These are phyloP conservation scores for Sebastes diaconus DNA, from an alignment of 2,797 vertebrate genomes.

Conservation along the genomic window DNA sequence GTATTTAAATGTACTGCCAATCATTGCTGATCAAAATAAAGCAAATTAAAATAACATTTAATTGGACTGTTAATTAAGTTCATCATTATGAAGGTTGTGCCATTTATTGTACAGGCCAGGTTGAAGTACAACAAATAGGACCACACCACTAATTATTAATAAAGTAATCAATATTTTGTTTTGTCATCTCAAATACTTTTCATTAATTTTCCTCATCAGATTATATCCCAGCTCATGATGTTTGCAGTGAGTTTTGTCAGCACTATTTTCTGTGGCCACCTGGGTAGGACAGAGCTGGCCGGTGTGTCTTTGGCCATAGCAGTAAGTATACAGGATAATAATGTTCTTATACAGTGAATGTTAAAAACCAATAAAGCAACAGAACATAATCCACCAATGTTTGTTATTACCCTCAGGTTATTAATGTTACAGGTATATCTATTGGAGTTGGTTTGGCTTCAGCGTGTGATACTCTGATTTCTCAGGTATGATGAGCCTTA, in stretches of 20 bases:
- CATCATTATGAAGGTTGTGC: not conserved
- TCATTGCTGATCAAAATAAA: not conserved
- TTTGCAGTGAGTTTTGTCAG: constrained; percentile 85
- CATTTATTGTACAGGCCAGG: not conserved
- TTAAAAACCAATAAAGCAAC: not conserved
- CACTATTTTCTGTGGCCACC: constrained; percentile 89
- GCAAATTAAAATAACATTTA: not conserved
- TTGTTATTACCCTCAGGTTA: constrained; percentile 77
- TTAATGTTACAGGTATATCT: constrained; percentile 88
- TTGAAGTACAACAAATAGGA: not conserved
- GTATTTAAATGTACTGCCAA: not conserved
- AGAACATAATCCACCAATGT: not conserved
- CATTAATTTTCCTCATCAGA: constrained; percentile 61
- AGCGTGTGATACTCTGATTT: constrained; percentile 87
- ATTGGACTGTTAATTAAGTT: not conserved
- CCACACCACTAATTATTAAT: not conserved
- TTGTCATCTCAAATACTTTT: not conserved
- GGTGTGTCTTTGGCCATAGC: constrained; percentile 85
- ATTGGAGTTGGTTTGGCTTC: constrained; percentile 86
- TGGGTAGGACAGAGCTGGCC: constrained; percentile 86
- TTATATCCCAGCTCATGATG: constrained; percentile 82
- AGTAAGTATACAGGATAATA: constrained; percentile 74
- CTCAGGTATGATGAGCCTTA: constrained; percentile 72
- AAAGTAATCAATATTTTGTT: not conserved
- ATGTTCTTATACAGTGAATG: not conserved